A percentile compares a stretch with the other conserved stretches of the same genome.
Conservation (phyloP, 2,888 invertebrate genomes). For the Cerastis rubricosa region DNA sequence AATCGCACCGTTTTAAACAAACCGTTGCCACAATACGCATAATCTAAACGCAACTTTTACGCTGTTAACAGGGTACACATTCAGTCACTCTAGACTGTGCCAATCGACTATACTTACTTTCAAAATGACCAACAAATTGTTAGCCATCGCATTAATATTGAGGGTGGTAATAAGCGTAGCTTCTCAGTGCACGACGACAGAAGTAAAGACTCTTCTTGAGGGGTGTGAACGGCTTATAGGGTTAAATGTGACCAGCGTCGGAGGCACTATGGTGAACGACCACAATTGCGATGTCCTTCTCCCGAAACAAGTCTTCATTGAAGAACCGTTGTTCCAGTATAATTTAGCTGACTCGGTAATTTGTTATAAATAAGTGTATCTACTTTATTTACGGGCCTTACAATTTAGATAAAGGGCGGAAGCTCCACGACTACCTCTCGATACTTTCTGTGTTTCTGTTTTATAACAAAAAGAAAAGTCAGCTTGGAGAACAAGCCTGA, state of each 20-base stretch:
- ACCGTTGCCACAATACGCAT: constrained; percentile 3
- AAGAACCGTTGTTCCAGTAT: constrained; percentile 86
- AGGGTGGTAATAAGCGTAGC: constrained; percentile 61
- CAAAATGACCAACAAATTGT: constrained; percentile 37
- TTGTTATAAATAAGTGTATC: background rate
- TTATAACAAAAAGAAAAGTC: background rate
- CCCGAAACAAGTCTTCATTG: constrained; percentile 86
- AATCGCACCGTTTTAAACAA: constrained; percentile 42
- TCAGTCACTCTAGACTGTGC: constrained; percentile 30
- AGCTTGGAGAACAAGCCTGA: background rate
- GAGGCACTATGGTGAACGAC: constrained; percentile 86
- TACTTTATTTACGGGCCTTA: background rate
- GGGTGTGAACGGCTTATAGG: constrained; percentile 84
- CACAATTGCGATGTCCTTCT: constrained; percentile 87
- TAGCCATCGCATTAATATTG: constrained; percentile 57
- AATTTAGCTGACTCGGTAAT: constrained; percentile 82
- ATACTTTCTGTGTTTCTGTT: background rate
- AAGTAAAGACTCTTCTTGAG: constrained; percentile 83
- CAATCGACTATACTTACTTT: constrained; percentile 6
- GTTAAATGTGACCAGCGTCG: constrained; percentile 84
- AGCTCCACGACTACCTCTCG: background rate
- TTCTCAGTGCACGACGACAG: constrained; percentile 78
- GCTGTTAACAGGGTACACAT: constrained; percentile 16
- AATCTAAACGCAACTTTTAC: constrained; percentile 3
- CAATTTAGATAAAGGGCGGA: background rate